phyloP scores from a whole-genome alignment of 2,113 vertebrate species.

The Tragelaphus buxtoni region DNA sequence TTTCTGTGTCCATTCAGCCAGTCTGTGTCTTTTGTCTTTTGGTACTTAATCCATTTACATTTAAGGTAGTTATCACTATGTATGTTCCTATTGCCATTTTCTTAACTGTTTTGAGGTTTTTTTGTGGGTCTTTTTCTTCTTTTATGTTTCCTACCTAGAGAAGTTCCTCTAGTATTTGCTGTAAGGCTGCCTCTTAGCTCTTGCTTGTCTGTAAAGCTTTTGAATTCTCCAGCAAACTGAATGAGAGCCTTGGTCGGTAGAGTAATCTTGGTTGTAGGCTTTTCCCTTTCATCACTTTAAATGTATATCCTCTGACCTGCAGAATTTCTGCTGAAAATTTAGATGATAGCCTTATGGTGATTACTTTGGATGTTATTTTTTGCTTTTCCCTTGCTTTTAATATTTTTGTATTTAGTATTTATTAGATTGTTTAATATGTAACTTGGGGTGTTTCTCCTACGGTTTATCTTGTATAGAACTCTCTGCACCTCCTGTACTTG shows the following conservation, averaged over 20 bases:
- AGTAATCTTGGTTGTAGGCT: not conserved
- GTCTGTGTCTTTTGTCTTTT: not conserved
- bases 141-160: not conserved
- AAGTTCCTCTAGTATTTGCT: not conserved
- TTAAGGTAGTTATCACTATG: not conserved
- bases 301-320: not conserved
- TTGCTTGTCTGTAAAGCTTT: not conserved
- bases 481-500: not conserved
- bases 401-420: not conserved
- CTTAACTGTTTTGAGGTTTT: not conserved
- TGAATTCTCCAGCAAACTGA: not conserved
- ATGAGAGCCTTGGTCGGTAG: not conserved
- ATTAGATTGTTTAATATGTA: not conserved
- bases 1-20: not conserved
- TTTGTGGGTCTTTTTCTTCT: not conserved
- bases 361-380: not conserved
- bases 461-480: not conserved
- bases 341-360: not conserved
- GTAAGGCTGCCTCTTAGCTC: not conserved
- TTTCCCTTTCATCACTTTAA: not conserved
- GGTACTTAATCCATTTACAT: not conserved
- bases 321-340: not conserved
- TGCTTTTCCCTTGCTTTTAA: not conserved
- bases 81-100: not conserved
- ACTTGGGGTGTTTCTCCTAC: not conserved